Conservation (phyloP, 2,888 invertebrate genomes). For the Lomographa bimaculata region DNA sequence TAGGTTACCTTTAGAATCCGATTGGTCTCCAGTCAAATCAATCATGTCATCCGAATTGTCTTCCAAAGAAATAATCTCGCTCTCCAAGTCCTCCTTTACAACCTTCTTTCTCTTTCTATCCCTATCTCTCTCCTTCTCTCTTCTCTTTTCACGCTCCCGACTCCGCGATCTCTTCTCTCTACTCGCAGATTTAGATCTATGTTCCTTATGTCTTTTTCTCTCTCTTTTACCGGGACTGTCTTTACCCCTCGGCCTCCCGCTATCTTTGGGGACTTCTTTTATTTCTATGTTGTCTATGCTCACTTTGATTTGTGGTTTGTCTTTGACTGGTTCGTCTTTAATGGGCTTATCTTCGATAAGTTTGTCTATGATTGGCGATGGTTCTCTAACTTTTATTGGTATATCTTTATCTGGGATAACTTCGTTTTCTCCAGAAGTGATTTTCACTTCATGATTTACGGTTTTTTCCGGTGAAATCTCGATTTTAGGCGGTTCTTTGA, state of each 20-base stretch:
- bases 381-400: constrained; percentile 16
- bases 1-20: constrained; percentile 79
- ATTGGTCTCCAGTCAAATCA: constrained; percentile 82
- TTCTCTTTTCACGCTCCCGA: constrained; percentile 42
- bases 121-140: constrained; percentile 46
- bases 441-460: constrained; percentile 5
- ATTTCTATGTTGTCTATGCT: constrained; percentile 12
- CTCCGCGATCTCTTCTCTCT: constrained; percentile 48
- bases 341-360: constrained; percentile 30
- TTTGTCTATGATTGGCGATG: constrained; percentile 27
- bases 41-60: constrained; percentile 82
- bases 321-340: constrained; percentile 27
- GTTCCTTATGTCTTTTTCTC: constrained; percentile 56
- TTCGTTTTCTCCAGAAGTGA: too few relatives aligned
- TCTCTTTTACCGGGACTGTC: constrained; percentile 45
- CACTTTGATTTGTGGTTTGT: constrained; percentile 20
- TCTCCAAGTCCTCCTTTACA: constrained; percentile 56
- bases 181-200: constrained; percentile 53
- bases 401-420: constrained; percentile 22
- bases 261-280: too few relatives aligned
- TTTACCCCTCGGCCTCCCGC: constrained; percentile 31
- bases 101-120: constrained; percentile 44
- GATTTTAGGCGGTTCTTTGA: constrained; percentile 35
- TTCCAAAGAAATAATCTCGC: constrained; percentile 70
- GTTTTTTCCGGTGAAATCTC: constrained; percentile 31